These are phyloP conservation scores for Gryon sp. DNA, from an alignment of 1,140 invertebrate species.

Conservation along the genomic window DNA sequence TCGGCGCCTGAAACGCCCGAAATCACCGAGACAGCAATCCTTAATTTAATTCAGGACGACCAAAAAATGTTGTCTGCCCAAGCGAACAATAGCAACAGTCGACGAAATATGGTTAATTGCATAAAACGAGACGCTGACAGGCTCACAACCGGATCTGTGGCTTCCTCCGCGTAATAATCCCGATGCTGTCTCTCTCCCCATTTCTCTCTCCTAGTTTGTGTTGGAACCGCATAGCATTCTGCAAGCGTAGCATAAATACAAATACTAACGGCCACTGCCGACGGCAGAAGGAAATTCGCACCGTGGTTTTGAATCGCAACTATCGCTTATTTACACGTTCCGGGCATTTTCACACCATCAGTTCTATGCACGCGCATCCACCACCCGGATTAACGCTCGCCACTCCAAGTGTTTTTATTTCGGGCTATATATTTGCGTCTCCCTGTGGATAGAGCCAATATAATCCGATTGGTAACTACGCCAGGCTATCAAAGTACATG, in stretches of 20 bases:
- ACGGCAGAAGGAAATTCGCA: slow-evolving; percentile 46
- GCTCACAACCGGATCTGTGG: slow-evolving; percentile 45
- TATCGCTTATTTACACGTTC: slow-evolving; percentile 61
- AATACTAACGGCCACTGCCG: slow-evolving; percentile 16
- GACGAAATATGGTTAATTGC: slow-evolving; percentile 61
- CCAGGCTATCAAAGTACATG: slow-evolving; percentile 25
- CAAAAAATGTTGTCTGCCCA: slow-evolving; percentile 29
- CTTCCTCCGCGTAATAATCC: slow-evolving; percentile 53
- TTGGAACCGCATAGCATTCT: slow-evolving; percentile 42
- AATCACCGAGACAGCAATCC: slow-evolving; percentile 30
- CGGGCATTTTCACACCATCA: slow-evolving; percentile 55
- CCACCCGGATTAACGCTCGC: slow-evolving; percentile 48
- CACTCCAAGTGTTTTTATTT: slow-evolving; percentile 54
- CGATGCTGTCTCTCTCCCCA: no score
- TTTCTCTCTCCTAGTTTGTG: slow-evolving; percentile 10
- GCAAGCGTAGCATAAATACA: slow-evolving; percentile 51
- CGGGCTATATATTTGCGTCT: slow-evolving; percentile 51
- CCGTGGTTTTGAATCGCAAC: slow-evolving; percentile 55
- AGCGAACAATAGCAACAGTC: slow-evolving; percentile 31
- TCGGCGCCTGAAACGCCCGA: slow-evolving; percentile 14
- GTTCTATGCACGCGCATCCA: slow-evolving; percentile 54
- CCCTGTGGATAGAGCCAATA: slow-evolving; percentile 39
- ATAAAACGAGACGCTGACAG: slow-evolving; percentile 53
- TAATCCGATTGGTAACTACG: slow-evolving; percentile 56
- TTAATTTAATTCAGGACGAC: slow-evolving; percentile 41